A percentile compares a stretch with the other conserved stretches of the same genome.
phyloP scores from a whole-genome alignment of 2,113 vertebrate species.

The Leptosomus discolor region DNA sequence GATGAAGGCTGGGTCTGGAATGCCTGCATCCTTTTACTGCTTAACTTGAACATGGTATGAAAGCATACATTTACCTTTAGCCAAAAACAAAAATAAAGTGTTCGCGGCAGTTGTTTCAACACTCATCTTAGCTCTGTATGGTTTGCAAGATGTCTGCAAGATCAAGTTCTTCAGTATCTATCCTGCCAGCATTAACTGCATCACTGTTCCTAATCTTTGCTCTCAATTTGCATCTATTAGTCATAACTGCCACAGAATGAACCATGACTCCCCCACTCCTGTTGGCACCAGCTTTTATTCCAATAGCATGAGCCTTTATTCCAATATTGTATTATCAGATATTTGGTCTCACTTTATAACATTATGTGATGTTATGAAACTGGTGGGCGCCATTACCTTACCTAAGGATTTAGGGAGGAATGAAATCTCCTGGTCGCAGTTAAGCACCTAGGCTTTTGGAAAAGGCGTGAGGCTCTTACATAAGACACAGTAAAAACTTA shows the following conservation, averaged over 20 bases:
- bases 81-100: not conserved
- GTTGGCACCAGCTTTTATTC: not conserved
- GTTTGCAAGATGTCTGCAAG: not conserved
- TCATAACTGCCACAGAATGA: not conserved
- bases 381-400: not conserved
- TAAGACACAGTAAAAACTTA: not conserved
- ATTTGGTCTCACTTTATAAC: not conserved
- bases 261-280: not conserved
- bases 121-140: not conserved
- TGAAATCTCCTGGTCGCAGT: not conserved
- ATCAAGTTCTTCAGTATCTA: not conserved
- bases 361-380: not conserved
- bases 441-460: not conserved
- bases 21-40: not conserved
- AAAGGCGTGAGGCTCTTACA: not conserved
- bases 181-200: not conserved
- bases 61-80: not conserved
- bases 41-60: not conserved
- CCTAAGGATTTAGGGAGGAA: not conserved
- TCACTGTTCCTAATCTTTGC: not conserved
- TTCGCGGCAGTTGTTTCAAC: not conserved
- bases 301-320: not conserved
- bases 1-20: not conserved
- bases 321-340: not conserved
- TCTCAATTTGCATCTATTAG: slow-evolving; percentile 21